phyloP scores from a whole-genome alignment of 1,140 invertebrate genomes.

The Chironomus striatipennis region DNA sequence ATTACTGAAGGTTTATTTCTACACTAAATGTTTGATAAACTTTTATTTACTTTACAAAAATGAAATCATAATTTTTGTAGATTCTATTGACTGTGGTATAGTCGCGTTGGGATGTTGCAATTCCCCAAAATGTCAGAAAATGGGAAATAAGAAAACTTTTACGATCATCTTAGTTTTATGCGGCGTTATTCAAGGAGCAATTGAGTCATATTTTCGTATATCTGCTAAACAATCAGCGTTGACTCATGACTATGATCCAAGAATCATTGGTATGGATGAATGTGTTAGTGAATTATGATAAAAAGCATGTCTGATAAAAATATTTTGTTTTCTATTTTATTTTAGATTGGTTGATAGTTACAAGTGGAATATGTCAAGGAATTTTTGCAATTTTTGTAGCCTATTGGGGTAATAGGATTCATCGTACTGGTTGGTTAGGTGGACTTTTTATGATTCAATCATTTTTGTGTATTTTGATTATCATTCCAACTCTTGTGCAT shows the following conservation, averaged over 20 bases:
- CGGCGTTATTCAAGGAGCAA: conserved; percentile 46
- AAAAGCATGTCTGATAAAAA: neutral
- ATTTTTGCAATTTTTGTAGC: conserved; percentile 45
- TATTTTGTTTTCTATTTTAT: conserved; percentile 27
- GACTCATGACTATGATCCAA: conserved; percentile 42
- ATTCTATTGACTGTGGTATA: conserved; percentile 54
- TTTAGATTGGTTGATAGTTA: conserved; percentile 49
- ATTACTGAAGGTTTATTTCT: conserved; percentile 28
- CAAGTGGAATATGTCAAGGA: conserved; percentile 46
- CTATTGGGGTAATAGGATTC: conserved; percentile 51
- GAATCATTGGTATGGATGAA: conserved; percentile 41
- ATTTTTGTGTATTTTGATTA: conserved; percentile 42
- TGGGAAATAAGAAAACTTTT: conserved; percentile 47
- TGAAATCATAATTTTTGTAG: conserved; percentile 28
- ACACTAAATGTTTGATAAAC: neutral
- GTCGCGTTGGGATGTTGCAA: conserved; percentile 44
- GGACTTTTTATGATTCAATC: conserved; percentile 48
- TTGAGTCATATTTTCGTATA: conserved; percentile 46
- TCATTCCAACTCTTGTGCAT: conserved; percentile 48
- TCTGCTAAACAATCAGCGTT: conserved; percentile 46
- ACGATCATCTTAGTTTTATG: conserved; percentile 44
- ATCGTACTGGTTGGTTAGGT: conserved; percentile 51
- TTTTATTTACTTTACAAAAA: neutral
- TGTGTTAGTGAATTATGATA: neutral
- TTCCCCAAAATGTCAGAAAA: conserved; percentile 46